phyloP scores from a whole-genome alignment of 2,888 invertebrate species.

The Tillus elongatus region DNA sequence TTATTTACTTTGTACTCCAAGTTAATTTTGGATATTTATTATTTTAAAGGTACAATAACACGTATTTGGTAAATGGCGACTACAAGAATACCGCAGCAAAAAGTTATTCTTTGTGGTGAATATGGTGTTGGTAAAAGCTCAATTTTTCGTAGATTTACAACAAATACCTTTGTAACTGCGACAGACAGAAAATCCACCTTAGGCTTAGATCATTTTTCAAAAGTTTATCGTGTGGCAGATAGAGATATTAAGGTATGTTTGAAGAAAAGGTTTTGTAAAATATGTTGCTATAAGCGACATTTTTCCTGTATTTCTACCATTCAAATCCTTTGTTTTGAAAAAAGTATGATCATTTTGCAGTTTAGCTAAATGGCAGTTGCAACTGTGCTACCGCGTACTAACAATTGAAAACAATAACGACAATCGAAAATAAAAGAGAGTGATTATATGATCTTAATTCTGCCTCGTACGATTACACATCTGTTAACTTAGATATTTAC shows the following conservation, averaged over 20 bases:
- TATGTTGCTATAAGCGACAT: not conserved
- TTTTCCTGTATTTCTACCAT: too few species aligned
- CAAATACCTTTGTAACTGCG: conserved; percentile 77
- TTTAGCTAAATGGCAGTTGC: too few species aligned
- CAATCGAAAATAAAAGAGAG: too few species aligned
- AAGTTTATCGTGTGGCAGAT: conserved; percentile 64
- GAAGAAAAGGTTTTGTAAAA: not conserved
- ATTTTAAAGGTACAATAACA: too few species aligned
- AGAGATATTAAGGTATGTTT: conserved; percentile 65
- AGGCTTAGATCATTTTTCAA: conserved; percentile 85
- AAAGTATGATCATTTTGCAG: too few species aligned
- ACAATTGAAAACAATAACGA: too few species aligned
- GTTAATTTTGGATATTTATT: too few species aligned
- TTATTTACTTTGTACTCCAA: too few species aligned
- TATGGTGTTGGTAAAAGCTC: conserved; percentile 95
- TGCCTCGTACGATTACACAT: too few species aligned
- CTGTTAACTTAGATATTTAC: conserved; percentile 15
- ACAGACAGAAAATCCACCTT: conserved; percentile 79
- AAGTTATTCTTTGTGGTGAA: conserved; percentile 91
- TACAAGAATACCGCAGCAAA: conserved; percentile 74
- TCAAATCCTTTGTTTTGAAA: too few species aligned
- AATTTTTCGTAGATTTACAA: conserved; percentile 81
- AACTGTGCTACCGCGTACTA: too few species aligned
- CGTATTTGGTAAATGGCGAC: conserved; percentile 80
- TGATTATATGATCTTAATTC: too few species aligned